Evolutionary conservation across 2,113 vertebrate genomes (phyloP), one percentile per base, ranked within the genome.

Genomic region (Phaetusa simplex): DNA sequence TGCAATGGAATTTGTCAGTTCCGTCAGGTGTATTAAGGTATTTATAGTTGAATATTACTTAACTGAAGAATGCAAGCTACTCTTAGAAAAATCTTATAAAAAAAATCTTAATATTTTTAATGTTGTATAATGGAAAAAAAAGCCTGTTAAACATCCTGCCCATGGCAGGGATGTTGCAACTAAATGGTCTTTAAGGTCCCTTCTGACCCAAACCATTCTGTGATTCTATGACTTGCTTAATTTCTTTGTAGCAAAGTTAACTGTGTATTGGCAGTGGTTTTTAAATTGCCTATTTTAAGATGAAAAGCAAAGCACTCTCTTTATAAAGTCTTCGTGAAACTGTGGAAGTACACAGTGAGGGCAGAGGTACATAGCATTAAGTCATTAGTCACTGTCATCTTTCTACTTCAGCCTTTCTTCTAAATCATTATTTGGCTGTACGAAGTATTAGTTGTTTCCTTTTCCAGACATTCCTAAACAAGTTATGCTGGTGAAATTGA

Each of bases 401-500:
- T 87, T 74, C 71, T 86, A 3, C 42, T 79, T 85, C 12, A 80
- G 32, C 42, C 30, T 79, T 78, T 82, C 45, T 87, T 88, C 47
- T 84, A 95, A 86, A 70, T 93, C 38, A 42, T 90, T 85, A 59
- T 84, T 97, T 90, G 65, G 11, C 65, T 66, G 38, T 67, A 38
- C 30, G 18, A 84, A 84, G 19, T 93, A 84, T 62, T 90, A 91
- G 72, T 84, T 3, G 9, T 73, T 97, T 95, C 81, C 61, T 92
- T 52, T 95, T 72, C 42, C 72, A 91, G 80, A 81, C 52, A 61
- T 81, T 92, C 32, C 45, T 79, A 32, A 84, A 61, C 77, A 94
- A 82, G 12, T 70, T 95, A 19, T 40, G 23, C 43, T 82, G 34
- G 27, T 88, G 72, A 81, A 94, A 88, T 4, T 52, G 45, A 62